These are phyloP conservation scores for Lepidostoma basale DNA, from an alignment of 1,140 invertebrate genomes.

Conservation along the genomic window DNA sequence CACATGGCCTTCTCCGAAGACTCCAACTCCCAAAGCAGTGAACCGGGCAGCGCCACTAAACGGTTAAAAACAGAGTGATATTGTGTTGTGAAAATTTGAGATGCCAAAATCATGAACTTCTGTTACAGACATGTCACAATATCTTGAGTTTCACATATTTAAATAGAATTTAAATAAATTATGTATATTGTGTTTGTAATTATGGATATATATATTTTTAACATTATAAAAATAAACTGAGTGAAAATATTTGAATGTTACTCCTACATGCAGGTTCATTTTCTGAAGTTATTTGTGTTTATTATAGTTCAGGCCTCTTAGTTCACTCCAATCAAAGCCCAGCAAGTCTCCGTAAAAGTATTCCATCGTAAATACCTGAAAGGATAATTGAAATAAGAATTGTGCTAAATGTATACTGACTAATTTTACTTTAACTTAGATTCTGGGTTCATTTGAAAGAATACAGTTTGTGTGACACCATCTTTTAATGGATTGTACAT, in stretches of 20 bases:
- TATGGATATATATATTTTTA: too few relatives aligned
- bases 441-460: too few relatives aligned
- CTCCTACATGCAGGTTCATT: too few relatives aligned
- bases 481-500: too few relatives aligned
- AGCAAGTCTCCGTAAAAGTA: slow-evolving; percentile 22
- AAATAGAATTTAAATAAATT: slow-evolving; percentile 5
- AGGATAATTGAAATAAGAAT: too few relatives aligned
- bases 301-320: too few relatives aligned
- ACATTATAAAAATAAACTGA: too few relatives aligned
- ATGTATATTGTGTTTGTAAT: slow-evolving; percentile 4
- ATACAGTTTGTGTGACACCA: too few relatives aligned
- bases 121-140: neutral
- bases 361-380: slow-evolving; percentile 21
- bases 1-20: slow-evolving; percentile 87
- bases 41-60: slow-evolving; percentile 72
- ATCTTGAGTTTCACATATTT: neutral
- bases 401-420: neutral
- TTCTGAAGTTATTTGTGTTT: too few relatives aligned
- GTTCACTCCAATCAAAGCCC: slow-evolving; percentile 13
- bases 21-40: slow-evolving; percentile 86
- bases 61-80: slow-evolving; percentile 73
- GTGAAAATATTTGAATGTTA: too few relatives aligned
- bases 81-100: neutral
- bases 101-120: neutral
- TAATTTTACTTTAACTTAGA: neutral